A percentile compares a stretch with the other conserved stretches of the same genome.
Evolutionary conservation across 2,113 vertebrate genomes (phyloP).

Genomic region (Athene cunicularia): DNA sequence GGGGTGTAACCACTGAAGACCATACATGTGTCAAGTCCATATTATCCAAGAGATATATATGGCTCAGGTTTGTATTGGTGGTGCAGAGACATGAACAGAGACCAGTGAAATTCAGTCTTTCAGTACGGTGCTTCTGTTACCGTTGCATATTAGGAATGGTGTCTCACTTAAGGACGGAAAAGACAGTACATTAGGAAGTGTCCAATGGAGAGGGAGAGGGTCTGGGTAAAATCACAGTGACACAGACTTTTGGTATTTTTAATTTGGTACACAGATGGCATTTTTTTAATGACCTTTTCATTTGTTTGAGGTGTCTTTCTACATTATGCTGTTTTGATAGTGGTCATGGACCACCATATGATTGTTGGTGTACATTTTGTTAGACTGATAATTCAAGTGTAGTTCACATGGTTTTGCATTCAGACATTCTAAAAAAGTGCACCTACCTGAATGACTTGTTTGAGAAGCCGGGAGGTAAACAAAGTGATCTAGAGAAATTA

Average conservation of each 20-base stretch:
- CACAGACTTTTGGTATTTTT: not conserved
- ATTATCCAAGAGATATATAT: not conserved
- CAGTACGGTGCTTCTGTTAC: not conserved
- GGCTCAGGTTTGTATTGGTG: not conserved
- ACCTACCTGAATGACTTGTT: not conserved
- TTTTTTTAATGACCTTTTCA: not conserved
- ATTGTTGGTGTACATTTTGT: not conserved
- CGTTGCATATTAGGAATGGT: not conserved
- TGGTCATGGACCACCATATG: not conserved
- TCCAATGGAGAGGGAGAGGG: not conserved
- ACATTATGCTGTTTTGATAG: fast-evolving
- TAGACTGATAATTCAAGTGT: not conserved
- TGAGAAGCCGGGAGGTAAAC: not conserved
- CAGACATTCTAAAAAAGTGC: not conserved
- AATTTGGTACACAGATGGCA: not conserved
- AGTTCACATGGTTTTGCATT: not conserved
- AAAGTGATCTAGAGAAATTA: not conserved
- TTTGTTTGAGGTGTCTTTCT: not conserved
- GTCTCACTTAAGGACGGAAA: not conserved
- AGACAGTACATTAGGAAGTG: not conserved
- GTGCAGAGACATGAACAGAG: not conserved
- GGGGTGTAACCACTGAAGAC: not conserved
- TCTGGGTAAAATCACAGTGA: not conserved
- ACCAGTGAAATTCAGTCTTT: not conserved
- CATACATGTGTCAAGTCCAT: not conserved